Evolutionary conservation across 2,888 invertebrate species (phyloP).

Genomic region (Cosmopolites sordidus): DNA sequence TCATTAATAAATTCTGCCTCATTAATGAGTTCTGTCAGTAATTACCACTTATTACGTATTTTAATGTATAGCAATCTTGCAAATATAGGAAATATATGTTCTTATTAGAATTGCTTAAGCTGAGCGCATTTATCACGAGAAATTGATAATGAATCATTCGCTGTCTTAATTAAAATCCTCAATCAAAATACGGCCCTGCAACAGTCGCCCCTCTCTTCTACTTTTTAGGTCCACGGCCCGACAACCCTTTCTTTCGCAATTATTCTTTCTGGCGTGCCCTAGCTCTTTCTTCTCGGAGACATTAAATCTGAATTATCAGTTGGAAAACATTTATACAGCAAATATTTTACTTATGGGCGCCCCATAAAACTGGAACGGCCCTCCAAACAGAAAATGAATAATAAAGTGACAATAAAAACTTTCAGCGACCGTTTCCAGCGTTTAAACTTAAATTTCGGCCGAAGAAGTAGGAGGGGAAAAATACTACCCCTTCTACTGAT

Average conservation of each 20-base stretch:
- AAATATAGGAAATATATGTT: too few relatives aligned
- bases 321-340: constrained; percentile 29
- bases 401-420: constrained; percentile 21
- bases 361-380: constrained; percentile 19
- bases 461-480: neutral
- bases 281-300: constrained; percentile 29
- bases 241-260: constrained; percentile 38
- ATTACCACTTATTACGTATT: too few relatives aligned
- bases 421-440: constrained; percentile 5
- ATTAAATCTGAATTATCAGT: constrained; percentile 32
- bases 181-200: constrained; percentile 13
- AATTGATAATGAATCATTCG: too few relatives aligned
- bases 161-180: neutral
- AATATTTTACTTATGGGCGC: constrained; percentile 28
- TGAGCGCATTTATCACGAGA: too few relatives aligned
- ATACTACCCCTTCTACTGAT: neutral
- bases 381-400: constrained; percentile 20
- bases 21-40: too few relatives aligned
- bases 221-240: constrained; percentile 21
- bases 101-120: too few relatives aligned
- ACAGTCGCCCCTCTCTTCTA: constrained; percentile 14
- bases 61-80: too few relatives aligned
- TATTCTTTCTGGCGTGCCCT: constrained; percentile 31
- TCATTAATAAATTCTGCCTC: too few relatives aligned
- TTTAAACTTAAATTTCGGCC: constrained; percentile 3